phyloP scores from a whole-genome alignment of 2,113 vertebrate species.

The Podilymbus podiceps region DNA sequence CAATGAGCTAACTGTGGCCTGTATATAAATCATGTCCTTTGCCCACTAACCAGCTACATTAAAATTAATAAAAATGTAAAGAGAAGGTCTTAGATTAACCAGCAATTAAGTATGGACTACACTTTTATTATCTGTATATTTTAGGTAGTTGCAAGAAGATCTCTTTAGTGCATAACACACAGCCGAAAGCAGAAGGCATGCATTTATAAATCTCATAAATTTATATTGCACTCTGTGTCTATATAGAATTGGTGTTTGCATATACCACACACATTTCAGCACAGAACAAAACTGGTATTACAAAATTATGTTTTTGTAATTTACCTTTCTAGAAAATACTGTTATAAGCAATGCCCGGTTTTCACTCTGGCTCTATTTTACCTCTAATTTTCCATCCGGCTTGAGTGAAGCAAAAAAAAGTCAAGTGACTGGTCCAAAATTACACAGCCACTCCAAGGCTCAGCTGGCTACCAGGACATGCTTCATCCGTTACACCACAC shows the following conservation, averaged over 20 bases:
- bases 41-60: background rate
- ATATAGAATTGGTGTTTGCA: background rate
- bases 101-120: background rate
- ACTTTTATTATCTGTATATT: slow-evolving; percentile 14
- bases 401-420: background rate
- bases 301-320: background rate
- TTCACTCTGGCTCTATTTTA: background rate
- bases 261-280: background rate
- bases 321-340: background rate
- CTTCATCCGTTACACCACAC: background rate
- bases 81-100: background rate
- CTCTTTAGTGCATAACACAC: background rate
- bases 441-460: background rate
- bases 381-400: background rate
- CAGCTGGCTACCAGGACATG: background rate
- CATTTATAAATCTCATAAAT: background rate
- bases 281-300: background rate
- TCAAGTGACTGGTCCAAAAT: background rate
- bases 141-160: background rate
- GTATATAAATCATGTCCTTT: slow-evolving; percentile 10
- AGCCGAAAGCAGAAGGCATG: background rate
- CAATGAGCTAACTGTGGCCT: background rate
- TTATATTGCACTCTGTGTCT: background rate
- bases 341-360: background rate
- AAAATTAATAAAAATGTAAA: slow-evolving; percentile 42